Conservation (phyloP, 2,113 vertebrate species). For the Vulpes ferrilata region DNA sequence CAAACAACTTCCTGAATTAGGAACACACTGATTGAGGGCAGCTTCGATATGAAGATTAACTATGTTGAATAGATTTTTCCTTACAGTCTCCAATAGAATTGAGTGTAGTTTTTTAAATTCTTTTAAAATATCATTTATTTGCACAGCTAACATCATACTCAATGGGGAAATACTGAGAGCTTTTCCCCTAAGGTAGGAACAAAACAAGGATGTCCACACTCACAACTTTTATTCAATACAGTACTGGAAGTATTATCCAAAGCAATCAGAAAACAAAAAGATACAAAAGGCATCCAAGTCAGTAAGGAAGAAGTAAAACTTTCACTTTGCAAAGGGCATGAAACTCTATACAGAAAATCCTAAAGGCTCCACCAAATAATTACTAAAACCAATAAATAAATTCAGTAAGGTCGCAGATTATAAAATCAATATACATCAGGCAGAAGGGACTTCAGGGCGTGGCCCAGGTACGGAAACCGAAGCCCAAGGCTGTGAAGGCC, state of each 20-base stretch:
- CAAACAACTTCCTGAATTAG: background rate
- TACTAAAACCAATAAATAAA: background rate
- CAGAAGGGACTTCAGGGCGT: background rate
- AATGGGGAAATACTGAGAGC: background rate
- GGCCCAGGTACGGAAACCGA: background rate
- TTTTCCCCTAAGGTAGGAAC: background rate
- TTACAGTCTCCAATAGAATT: background rate
- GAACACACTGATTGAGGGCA: background rate
- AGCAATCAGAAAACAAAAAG: background rate
- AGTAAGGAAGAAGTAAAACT: background rate
- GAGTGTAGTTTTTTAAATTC: background rate
- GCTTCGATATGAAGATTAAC: background rate
- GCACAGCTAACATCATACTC: background rate
- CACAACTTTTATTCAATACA: background rate
- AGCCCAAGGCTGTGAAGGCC: background rate
- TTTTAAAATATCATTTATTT: slow-evolving; percentile 43
- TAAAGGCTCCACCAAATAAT: background rate
- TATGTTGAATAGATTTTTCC: background rate
- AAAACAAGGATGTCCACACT: background rate
- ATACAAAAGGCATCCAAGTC: background rate
- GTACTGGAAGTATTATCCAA: background rate
- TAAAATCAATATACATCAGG: background rate
- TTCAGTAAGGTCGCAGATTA: background rate
- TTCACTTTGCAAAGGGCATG: background rate
- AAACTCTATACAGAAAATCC: background rate